Percentiles rank a stretch among this genome's conserved stretches.
Evolutionary conservation across 2,797 vertebrate species (phyloP).

Genomic region (Sebastolobus altivelis): DNA sequence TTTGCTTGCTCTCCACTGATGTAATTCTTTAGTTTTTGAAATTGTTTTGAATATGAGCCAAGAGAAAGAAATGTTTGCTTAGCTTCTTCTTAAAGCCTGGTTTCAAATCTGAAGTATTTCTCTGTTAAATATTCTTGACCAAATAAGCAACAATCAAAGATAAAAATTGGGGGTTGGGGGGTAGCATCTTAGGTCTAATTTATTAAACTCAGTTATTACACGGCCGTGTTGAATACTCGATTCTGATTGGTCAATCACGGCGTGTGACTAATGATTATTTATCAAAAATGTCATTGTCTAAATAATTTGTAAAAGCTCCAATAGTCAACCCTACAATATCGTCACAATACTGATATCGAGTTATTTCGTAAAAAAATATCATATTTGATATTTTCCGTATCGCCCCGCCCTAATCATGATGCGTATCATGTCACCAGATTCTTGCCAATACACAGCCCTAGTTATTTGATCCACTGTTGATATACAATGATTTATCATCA

Average conservation of each 20-base stretch:
- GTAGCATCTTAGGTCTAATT: not conserved
- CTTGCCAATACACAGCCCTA: too few species aligned
- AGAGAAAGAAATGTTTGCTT: constrained; percentile 8
- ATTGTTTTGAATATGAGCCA: constrained; percentile 26
- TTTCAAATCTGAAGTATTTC: not conserved
- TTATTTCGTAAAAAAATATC: too few species aligned
- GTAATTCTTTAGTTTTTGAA: constrained; percentile 22
- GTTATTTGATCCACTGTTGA: not conserved
- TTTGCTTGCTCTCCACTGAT: constrained; percentile 23
- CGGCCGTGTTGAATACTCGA: too few species aligned
- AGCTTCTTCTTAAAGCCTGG: not conserved
- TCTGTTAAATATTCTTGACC: not conserved
- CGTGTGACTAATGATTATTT: too few species aligned
- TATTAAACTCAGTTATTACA: not conserved
- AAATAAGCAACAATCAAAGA: not conserved
- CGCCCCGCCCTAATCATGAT: too few species aligned
- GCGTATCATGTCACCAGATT: too few species aligned
- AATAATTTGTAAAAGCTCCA: too few species aligned
- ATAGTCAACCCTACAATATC: too few species aligned
- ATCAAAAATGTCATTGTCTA: too few species aligned
- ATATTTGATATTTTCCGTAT: too few species aligned
- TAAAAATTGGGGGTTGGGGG: not conserved
- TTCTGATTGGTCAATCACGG: too few species aligned
- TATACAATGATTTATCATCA: not conserved
- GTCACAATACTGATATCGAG: too few species aligned